A percentile compares a stretch with the other conserved stretches of the same genome.
Evolutionary conservation across 2,797 vertebrate species (phyloP).

Genomic region (Enteromius radiatus): DNA sequence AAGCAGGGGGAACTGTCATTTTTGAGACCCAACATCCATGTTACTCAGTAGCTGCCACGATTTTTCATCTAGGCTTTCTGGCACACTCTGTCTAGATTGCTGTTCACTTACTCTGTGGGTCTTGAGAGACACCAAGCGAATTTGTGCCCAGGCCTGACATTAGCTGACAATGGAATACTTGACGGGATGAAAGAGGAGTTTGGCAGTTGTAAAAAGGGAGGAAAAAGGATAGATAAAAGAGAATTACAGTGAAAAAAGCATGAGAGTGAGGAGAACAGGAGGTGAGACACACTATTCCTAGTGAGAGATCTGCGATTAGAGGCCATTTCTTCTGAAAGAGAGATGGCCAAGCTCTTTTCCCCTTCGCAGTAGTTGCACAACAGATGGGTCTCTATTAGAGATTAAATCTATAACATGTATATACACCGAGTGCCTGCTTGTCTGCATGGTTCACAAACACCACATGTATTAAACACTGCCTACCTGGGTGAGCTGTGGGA

Average conservation of each 20-base stretch:
- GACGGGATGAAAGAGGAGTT: neutral
- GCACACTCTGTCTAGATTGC: conserved; percentile 1
- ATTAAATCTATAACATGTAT: conserved; percentile 67
- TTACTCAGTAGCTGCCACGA: conserved; percentile 8
- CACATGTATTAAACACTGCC: neutral
- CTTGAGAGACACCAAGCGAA: conserved; percentile 8
- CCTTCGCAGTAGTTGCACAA: conserved; percentile 51
- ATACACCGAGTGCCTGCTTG: conserved; percentile 20
- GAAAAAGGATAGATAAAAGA: neutral
- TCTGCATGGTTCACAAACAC: conserved; percentile 7
- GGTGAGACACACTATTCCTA: neutral
- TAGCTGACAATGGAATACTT: conserved; percentile 23
- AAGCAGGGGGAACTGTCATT: neutral
- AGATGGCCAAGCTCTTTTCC: conserved; percentile 57
- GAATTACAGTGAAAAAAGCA: neutral
- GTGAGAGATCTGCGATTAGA: conserved; percentile 22
- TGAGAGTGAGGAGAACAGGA: conserved; percentile 6
- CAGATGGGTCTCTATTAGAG: conserved; percentile 62
- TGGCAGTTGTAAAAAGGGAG: conserved; percentile 1
- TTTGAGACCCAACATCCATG: conserved; percentile 34
- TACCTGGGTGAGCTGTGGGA: neutral
- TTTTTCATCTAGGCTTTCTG: neutral
- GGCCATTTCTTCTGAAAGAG: conserved; percentile 62
- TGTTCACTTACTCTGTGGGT: conserved; percentile 1
- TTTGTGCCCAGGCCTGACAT: conserved; percentile 10